Evolutionary conservation across 2,888 invertebrate genomes (phyloP).

Genomic region (Phlogophora meticulosa): DNA sequence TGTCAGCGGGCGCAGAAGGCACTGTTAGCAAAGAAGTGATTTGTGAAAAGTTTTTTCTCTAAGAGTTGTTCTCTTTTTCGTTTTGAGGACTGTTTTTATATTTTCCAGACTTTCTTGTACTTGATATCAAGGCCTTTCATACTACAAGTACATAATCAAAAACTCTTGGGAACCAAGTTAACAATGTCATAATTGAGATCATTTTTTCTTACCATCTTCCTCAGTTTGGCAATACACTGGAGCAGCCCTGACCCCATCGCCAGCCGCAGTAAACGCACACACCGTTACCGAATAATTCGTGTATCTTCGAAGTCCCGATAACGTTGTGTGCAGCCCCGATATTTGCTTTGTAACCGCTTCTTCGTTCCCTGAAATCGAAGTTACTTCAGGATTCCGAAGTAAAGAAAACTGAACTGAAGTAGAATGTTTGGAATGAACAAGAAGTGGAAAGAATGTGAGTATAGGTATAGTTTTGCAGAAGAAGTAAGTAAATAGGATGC

Average conservation of each 20-base stretch:
- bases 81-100: background rate
- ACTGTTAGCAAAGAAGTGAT: conserved; percentile 88
- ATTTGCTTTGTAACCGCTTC: conserved; percentile 95
- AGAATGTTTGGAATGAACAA: conserved; percentile 39
- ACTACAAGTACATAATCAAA: too few relatives aligned
- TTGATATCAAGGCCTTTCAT: too few relatives aligned
- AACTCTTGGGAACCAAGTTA: background rate
- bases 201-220: conserved; percentile 94
- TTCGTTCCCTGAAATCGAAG: conserved; percentile 92
- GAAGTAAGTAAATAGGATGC: conserved; percentile 66
- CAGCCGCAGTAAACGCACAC: conserved; percentile 96
- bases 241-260: conserved; percentile 96
- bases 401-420: conserved; percentile 55
- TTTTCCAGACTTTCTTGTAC: too few relatives aligned
- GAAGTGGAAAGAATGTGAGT: background rate
- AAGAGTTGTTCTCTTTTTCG: background rate
- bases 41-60: background rate
- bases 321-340: conserved; percentile 92
- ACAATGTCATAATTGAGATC: background rate
- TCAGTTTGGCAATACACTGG: conserved; percentile 97
- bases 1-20: conserved; percentile 97
- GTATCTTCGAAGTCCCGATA: conserved; percentile 95
- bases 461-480: background rate
- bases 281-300: conserved; percentile 98
- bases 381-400: conserved; percentile 61